phyloP scores from a whole-genome alignment of 2,113 vertebrate genomes.

The Cynocephalus volans region DNA sequence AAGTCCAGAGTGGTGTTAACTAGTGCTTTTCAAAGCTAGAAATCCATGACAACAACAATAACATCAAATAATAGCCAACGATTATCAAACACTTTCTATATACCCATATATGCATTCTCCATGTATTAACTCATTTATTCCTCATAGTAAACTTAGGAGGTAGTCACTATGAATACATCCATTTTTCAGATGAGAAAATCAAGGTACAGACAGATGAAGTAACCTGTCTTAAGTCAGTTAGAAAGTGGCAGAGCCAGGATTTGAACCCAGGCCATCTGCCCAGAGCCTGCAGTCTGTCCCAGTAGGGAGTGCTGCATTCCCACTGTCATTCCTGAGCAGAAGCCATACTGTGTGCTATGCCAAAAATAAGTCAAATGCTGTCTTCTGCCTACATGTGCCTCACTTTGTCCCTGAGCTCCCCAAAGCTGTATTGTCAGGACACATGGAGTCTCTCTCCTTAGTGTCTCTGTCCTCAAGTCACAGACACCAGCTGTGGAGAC shows the following conservation, averaged over 20 bases:
- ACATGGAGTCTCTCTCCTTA: background rate
- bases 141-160: background rate
- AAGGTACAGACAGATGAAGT: background rate
- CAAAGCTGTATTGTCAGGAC: too few relatives aligned
- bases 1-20: background rate
- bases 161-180: background rate
- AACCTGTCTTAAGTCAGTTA: background rate
- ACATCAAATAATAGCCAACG: background rate
- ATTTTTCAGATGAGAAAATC: background rate
- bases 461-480: background rate
- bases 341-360: too few relatives aligned
- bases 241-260: background rate
- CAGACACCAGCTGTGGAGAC: background rate
- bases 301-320: background rate
- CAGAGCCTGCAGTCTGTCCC: too few relatives aligned
- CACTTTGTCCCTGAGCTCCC: background rate
- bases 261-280: background rate
- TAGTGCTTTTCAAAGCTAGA: background rate
- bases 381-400: background rate
- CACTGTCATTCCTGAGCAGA: background rate
- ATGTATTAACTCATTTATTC: background rate
- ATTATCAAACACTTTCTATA: background rate
- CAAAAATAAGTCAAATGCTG: background rate
- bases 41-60: background rate
- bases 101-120: background rate